phyloP scores from a whole-genome alignment of 2,113 vertebrate species.

The Passer montanus region DNA sequence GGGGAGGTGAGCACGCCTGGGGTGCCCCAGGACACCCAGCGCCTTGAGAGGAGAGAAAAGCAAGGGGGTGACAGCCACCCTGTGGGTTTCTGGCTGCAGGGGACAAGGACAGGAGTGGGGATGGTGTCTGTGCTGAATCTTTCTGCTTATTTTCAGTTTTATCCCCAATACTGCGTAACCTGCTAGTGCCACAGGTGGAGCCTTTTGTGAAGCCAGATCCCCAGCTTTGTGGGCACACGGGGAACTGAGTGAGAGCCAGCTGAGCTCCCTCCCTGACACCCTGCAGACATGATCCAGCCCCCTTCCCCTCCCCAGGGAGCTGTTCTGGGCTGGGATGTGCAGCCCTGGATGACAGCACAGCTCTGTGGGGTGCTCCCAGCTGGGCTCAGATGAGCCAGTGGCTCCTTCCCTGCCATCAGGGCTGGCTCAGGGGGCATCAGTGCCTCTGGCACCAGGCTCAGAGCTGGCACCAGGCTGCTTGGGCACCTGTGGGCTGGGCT shows the following conservation, averaged over 20 bases:
- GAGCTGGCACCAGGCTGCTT: not conserved
- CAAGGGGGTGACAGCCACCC: not conserved
- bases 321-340: rapidly evolving
- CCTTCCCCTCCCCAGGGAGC: rapidly evolving
- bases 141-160: not conserved
- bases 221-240: not conserved
- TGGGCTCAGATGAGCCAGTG: rapidly evolving
- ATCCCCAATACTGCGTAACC: rapidly evolving
- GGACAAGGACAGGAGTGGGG: not conserved
- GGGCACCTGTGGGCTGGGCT: not conserved
- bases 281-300: not conserved
- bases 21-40: not conserved
- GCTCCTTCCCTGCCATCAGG: not conserved
- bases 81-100: not conserved
- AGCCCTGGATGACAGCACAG: not conserved
- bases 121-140: rapidly evolving
- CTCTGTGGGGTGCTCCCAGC: not conserved
- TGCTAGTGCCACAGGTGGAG: not conserved
- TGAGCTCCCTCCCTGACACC: not conserved
- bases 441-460: not conserved
- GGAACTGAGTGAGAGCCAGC: not conserved
- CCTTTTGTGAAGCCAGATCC: not conserved
- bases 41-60: not conserved
- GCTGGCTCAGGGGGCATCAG: not conserved
- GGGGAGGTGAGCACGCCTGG: rapidly evolving